phyloP scores from a whole-genome alignment of 2,888 invertebrate genomes.

The Prosapia bicincta region DNA sequence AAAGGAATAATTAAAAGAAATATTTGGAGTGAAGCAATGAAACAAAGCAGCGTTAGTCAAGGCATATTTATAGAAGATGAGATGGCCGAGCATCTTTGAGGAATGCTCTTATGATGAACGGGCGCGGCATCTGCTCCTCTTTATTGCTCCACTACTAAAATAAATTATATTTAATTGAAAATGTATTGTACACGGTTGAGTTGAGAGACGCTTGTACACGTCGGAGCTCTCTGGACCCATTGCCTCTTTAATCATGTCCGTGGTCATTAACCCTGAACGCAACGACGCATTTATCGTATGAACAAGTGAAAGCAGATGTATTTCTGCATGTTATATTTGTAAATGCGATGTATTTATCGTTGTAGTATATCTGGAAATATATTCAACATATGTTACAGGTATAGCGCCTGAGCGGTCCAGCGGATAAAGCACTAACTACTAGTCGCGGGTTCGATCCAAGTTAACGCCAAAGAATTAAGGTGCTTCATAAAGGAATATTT shows the following conservation, averaged over 20 bases:
- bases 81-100: neutral
- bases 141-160: slow-evolving; percentile 8
- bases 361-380: too few relatives aligned
- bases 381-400: too few relatives aligned
- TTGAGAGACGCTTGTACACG: neutral
- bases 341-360: neutral
- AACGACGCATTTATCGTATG: neutral
- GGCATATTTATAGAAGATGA: neutral
- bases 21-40: too few relatives aligned
- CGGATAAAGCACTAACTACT: too few relatives aligned
- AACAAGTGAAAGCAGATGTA: neutral
- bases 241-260: neutral
- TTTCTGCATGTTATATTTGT: neutral
- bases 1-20: too few relatives aligned
- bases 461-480: too few relatives aligned
- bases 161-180: slow-evolving; percentile 28
- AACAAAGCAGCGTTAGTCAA: too few relatives aligned
- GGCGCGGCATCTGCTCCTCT: slow-evolving; percentile 12
- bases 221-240: neutral
- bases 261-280: neutral
- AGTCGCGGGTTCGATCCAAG: too few relatives aligned
- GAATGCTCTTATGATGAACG: slow-evolving; percentile 7
- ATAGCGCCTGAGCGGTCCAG: too few relatives aligned
- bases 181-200: slow-evolving; percentile 7
- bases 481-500: too few relatives aligned